phyloP scores from a whole-genome alignment of 2,113 vertebrate genomes.

The Anser brachyrhynchus region DNA sequence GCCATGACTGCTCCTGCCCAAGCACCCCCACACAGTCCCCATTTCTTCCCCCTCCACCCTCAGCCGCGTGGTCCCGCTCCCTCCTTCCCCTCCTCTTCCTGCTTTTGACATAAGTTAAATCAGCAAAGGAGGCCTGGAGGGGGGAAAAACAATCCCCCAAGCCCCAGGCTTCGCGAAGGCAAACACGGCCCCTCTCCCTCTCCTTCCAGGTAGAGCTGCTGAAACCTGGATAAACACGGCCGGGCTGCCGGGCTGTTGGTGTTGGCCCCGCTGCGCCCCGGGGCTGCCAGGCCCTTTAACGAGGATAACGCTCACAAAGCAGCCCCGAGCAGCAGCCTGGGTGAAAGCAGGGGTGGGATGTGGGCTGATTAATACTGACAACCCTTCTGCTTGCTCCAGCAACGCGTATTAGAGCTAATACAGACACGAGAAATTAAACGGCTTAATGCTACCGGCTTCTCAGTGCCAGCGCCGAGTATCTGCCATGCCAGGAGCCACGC shows the following conservation, averaged over 20 bases:
- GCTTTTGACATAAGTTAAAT: slow-evolving; percentile 49
- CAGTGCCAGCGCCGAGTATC: neutral
- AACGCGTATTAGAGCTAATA: neutral
- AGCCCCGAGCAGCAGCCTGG: slow-evolving; percentile 53
- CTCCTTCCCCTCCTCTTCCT: slow-evolving; percentile 37
- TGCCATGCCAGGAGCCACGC: neutral
- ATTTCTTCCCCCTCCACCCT: neutral
- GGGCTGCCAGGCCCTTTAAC: slow-evolving; percentile 76
- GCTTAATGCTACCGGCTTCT: slow-evolving; percentile 9
- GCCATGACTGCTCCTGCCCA: neutral
- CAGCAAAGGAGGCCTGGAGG: neutral
- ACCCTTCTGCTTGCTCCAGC: slow-evolving; percentile 19
- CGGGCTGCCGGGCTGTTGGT: slow-evolving; percentile 73
- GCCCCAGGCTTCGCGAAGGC: slow-evolving; percentile 13
- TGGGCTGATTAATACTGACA: slow-evolving; percentile 41
- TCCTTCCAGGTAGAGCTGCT: slow-evolving; percentile 71
- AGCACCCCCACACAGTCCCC: neutral
- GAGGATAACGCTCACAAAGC: slow-evolving; percentile 71
- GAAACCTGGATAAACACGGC: slow-evolving; percentile 75
- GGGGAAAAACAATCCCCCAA: slow-evolving; percentile 39
- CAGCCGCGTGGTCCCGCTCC: neutral
- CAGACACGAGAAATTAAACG: neutral
- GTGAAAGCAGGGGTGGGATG: slow-evolving; percentile 19
- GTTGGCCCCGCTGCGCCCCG: slow-evolving; percentile 58
- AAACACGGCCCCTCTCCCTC: slow-evolving; percentile 58